Evolutionary conservation across 1,140 invertebrate species (phyloP).

Genomic region (Macrobrachium rosenbergii): DNA sequence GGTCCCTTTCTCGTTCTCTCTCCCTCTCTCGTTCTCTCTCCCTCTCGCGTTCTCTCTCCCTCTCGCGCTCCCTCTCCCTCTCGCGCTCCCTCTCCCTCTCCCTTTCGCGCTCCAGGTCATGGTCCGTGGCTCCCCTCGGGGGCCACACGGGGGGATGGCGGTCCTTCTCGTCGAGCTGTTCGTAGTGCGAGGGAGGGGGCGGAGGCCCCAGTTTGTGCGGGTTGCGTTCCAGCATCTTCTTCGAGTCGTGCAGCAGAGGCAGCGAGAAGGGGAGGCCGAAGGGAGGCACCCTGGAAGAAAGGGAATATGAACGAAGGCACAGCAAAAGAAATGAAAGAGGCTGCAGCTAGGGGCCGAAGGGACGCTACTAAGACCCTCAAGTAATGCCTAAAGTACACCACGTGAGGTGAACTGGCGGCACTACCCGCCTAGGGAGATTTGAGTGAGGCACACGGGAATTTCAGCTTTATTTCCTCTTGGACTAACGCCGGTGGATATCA

Average conservation of each 20-base stretch:
- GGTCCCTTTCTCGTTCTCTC: constrained; percentile 41
- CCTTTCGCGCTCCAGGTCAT: constrained; percentile 59
- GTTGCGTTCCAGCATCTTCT: constrained; percentile 63
- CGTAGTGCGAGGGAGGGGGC: constrained; percentile 51
- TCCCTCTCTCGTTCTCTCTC: constrained; percentile 45
- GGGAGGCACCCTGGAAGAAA: constrained; percentile 49
- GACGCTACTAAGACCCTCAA: no score
- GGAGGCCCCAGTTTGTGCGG: constrained; percentile 58
- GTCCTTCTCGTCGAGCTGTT: constrained; percentile 62
- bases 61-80: constrained; percentile 57
- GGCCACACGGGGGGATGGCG: constrained; percentile 57
- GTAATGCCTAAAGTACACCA: no score
- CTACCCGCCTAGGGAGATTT: no score
- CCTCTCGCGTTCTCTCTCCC: constrained; percentile 56
- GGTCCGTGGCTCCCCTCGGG: constrained; percentile 55
- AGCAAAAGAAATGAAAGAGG: not conserved
- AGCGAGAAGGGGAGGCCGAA: constrained; percentile 65
- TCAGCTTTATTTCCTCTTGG: no score
- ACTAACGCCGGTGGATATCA: no score
- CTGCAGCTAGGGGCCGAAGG: no score
- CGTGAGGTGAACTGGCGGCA: no score
- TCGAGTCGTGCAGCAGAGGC: constrained; percentile 63
- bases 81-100: constrained; percentile 62
- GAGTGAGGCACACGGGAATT: no score
- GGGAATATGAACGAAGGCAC: not conserved